Base-by-base conservation (phyloP, 2,888 invertebrate species). In the Drosophila infuscata region DNA sequence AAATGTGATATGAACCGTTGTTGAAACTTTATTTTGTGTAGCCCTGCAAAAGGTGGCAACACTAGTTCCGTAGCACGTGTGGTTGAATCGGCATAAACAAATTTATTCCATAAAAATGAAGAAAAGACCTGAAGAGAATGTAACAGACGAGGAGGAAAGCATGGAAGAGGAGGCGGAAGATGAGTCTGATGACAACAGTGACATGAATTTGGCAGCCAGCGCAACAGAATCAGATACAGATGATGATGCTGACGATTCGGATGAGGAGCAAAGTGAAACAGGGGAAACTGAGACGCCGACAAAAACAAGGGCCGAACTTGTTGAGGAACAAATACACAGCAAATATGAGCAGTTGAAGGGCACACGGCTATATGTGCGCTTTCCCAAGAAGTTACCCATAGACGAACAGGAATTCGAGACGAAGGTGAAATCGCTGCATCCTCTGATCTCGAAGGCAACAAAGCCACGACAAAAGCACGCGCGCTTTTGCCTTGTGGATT, bases 391-490 rank as follows among this genome's bases (percentile, higher is more conserved):
- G 60, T 48, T 92, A 2, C 92, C 92, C 0, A 48, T 79, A 8
- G 85, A 89, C 17, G 57, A 79, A 2, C 56, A 74, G 4, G 91
- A 91, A 9, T 91, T 93, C 29, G 71, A 91, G 9, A 17, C 66
- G 1, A 78, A 85, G 56, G 82, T 82, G 0, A 91, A 88, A 49
- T 35, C 83, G 0, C 60, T 93, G 0, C 90, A 92, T 6, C 70
- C 85, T 0, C 57, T 92, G 35, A 82, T 92, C 20, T 49, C 79
- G 0, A 87, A 76, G 8, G 86, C 82, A 0, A 72, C 82, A 2
- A 92, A 89, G 51, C 93, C 92, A 0, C 90, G 92, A 0, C 93
- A 92, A 32, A 91, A 88, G 35, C 81, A 91, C 53, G 93, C 90
- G 0, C 89, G 93, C 0, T 92, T 92, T 46, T 92, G 93, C 38